A percentile compares a stretch with the other conserved stretches of the same genome.
phyloP scores from a whole-genome alignment of 2,113 vertebrate genomes.

The Corythornis madagascariensis region DNA sequence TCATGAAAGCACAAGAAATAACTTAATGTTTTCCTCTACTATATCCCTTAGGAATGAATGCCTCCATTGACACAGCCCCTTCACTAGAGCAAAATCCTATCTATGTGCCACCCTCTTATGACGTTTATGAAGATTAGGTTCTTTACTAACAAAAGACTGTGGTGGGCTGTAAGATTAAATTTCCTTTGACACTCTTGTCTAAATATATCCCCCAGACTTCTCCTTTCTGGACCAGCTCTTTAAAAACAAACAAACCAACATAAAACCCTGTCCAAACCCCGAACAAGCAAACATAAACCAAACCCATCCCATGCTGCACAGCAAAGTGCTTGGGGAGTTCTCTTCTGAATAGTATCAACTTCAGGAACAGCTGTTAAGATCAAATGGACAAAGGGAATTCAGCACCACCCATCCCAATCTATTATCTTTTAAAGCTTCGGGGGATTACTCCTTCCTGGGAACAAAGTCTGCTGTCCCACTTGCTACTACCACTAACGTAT shows the following conservation, averaged over 20 bases:
- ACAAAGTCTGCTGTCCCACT: not conserved
- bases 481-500: not conserved
- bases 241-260: not conserved
- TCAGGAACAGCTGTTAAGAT: constrained; percentile 77
- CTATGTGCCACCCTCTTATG: not conserved
- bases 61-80: not conserved
- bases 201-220: not conserved
- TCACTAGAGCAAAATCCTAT: not conserved
- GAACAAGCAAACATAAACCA: not conserved
- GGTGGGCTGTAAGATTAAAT: not conserved
- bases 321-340: constrained; percentile 54
- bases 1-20: not conserved
- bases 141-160: not conserved
- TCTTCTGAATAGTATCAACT: constrained; percentile 60
- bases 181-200: not conserved
- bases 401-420: constrained; percentile 10
- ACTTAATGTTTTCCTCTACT: not conserved
- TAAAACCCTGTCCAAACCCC: not conserved
- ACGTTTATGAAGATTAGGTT: not conserved
- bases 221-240: not conserved
- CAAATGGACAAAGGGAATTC: constrained; percentile 67
- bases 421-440: constrained; percentile 64
- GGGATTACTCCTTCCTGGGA: constrained; percentile 27
- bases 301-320: not conserved
- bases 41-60: not conserved